Percentiles rank a stretch among this genome's conserved stretches.
phyloP scores from a whole-genome alignment of 2,113 vertebrate genomes.

The Eptesicus fuscus region DNA sequence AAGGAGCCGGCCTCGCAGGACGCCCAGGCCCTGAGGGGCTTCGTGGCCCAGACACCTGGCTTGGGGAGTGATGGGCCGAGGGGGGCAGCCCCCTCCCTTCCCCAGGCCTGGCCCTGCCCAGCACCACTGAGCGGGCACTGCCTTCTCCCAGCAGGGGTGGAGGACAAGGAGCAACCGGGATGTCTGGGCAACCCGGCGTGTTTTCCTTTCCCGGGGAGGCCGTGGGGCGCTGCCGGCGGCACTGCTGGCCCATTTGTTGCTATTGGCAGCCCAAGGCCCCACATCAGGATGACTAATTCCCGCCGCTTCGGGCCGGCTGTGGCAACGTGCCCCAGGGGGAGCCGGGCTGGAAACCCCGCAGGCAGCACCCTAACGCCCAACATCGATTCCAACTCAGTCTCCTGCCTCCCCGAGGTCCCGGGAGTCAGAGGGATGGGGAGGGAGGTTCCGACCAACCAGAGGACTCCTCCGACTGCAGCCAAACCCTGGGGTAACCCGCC shows the following conservation, averaged over 20 bases:
- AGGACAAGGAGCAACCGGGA: rapidly evolving
- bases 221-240: not conserved
- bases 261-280: constrained; percentile 62
- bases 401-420: not conserved
- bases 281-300: constrained; percentile 71
- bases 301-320: constrained; percentile 9
- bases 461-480: not conserved
- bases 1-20: not conserved
- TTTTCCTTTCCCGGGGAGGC: constrained; percentile 59
- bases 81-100: too few species aligned
- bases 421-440: not conserved
- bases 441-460: not conserved
- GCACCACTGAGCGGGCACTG: not conserved
- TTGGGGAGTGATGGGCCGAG: not conserved
- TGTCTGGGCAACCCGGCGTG: not conserved
- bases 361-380: not conserved
- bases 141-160: not conserved
- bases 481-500: not conserved
- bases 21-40: not conserved
- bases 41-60: not conserved
- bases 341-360: not conserved
- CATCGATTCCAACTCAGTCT: not conserved
- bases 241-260: constrained; percentile 51
- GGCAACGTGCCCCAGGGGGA: not conserved
- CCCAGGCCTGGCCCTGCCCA: not conserved